These are phyloP conservation scores for Chaetops frenatus DNA, from an alignment of 2,113 vertebrate species.

Conservation along the genomic window DNA sequence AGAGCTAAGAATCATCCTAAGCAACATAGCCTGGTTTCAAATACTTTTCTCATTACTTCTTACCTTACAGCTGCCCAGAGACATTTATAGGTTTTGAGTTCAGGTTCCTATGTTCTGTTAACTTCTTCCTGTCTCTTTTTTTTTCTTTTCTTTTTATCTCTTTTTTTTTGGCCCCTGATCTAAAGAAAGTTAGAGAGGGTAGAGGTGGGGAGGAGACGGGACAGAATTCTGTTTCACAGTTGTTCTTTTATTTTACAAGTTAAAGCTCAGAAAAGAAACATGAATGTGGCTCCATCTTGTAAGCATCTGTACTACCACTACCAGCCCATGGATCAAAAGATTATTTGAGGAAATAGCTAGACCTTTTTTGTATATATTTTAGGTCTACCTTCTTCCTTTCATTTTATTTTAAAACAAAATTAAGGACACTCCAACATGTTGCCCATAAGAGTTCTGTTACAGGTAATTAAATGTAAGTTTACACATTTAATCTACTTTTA, in stretches of 20 bases:
- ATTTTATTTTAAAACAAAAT: conserved; percentile 33
- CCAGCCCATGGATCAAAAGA: conserved; percentile 9
- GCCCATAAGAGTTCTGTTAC: conserved; percentile 54
- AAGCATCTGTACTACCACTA: conserved; percentile 14
- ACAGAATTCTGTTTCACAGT: conserved; percentile 41
- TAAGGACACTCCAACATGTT: conserved; percentile 37
- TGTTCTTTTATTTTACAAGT: conserved; percentile 5
- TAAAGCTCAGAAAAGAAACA: neutral
- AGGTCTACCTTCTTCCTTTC: neutral
- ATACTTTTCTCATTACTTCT: neutral
- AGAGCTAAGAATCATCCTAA: neutral
- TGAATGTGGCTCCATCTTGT: conserved; percentile 30
- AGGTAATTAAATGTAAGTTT: conserved; percentile 70
- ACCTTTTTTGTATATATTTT: neutral
- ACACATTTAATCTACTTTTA: conserved; percentile 70
- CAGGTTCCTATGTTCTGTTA: conserved; percentile 5
- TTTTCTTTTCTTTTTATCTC: neutral
- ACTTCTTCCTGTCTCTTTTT: conserved; percentile 3
- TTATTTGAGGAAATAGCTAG: conserved; percentile 27
- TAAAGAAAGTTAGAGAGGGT: conserved; percentile 26
- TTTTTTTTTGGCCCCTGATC: conserved; percentile 21
- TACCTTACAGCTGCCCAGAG: neutral
- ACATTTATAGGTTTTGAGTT: conserved; percentile 13
- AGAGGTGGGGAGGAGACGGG: neutral
- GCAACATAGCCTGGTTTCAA: neutral